phyloP scores from a whole-genome alignment of 2,888 invertebrate genomes.

The Catocala sponsa region DNA sequence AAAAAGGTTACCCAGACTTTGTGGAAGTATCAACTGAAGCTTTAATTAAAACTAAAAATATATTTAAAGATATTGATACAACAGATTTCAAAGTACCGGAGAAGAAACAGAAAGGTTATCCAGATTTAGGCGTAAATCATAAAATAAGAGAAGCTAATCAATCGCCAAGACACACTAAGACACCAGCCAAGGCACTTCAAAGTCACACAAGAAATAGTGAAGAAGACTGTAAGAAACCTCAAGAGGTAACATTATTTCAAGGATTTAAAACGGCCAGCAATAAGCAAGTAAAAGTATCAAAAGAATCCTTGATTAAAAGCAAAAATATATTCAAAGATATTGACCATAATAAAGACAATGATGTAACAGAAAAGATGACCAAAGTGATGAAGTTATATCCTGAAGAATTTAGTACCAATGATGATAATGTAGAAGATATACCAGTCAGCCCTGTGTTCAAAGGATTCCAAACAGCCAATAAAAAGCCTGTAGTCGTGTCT shows the following conservation, averaged over 20 bases:
- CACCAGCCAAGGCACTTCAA: neutral
- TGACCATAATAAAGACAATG: constrained; percentile 13
- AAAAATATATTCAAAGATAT: constrained; percentile 59
- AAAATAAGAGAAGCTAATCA: too few relatives aligned
- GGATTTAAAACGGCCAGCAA: constrained; percentile 68
- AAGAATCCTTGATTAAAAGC: constrained; percentile 66
- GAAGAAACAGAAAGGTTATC: too few relatives aligned
- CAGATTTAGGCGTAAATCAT: too few relatives aligned
- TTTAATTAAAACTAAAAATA: constrained; percentile 58
- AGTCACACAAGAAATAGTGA: neutral
- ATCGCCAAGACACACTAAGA: constrained; percentile 1
- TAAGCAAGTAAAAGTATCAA: constrained; percentile 60
- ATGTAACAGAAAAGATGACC: neutral
- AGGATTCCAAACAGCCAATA: constrained; percentile 27
- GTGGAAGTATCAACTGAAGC: constrained; percentile 60
- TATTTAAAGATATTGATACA: constrained; percentile 48
- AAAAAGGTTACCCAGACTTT: constrained; percentile 13
- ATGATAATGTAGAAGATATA: neutral
- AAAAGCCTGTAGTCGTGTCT: constrained; percentile 39
- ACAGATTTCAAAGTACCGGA: too few relatives aligned
- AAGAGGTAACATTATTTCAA: constrained; percentile 4
- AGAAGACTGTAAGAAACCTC: neutral
- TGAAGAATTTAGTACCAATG: constrained; percentile 1
- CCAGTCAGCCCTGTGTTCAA: constrained; percentile 2
- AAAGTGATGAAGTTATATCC: constrained; percentile 15